phyloP scores from a whole-genome alignment of 2,888 invertebrate species.

The Sialis lutaria region DNA sequence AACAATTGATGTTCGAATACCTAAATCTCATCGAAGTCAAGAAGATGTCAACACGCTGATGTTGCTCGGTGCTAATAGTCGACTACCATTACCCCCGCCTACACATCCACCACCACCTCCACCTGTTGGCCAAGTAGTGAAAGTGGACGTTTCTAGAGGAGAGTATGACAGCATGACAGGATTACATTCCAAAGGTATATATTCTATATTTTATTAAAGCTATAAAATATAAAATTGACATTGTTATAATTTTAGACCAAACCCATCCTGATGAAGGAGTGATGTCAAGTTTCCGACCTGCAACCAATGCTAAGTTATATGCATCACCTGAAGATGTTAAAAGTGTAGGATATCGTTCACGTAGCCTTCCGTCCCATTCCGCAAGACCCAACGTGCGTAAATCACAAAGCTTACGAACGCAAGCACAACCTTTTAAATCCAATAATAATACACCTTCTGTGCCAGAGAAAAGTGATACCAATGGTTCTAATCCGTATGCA shows the following conservation, averaged over 20 bases:
- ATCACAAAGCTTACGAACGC: slow-evolving; percentile 39
- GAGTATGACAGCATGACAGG: slow-evolving; percentile 6
- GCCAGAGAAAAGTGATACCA: slow-evolving; percentile 24
- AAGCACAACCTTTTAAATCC: slow-evolving; percentile 26
- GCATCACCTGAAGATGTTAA: slow-evolving; percentile 77
- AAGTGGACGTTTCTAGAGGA: slow-evolving; percentile 40
- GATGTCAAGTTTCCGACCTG: slow-evolving; percentile 80
- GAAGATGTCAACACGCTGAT: slow-evolving; percentile 40
- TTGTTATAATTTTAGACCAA: background rate
- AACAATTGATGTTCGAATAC: slow-evolving; percentile 11
- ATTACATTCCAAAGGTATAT: slow-evolving; percentile 3
- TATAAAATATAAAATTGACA: background rate
- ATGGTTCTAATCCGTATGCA: slow-evolving; percentile 33
- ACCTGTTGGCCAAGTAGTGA: slow-evolving; percentile 45
- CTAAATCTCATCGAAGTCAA: slow-evolving; percentile 46
- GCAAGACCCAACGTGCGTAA: slow-evolving; percentile 40
- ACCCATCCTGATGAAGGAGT: slow-evolving; percentile 24
- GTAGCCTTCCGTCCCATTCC: slow-evolving; percentile 33
- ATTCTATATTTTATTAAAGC: background rate
- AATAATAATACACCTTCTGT: slow-evolving; percentile 23
- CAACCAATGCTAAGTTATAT: slow-evolving; percentile 69
- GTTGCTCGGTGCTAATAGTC: slow-evolving; percentile 13
- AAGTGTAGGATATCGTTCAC: slow-evolving; percentile 45
- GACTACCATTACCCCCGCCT: slow-evolving; percentile 45
- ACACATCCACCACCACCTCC: slow-evolving; percentile 61